Base-by-base conservation (phyloP, 2,888 invertebrate genomes). In the Campoplex nolae region DNA sequence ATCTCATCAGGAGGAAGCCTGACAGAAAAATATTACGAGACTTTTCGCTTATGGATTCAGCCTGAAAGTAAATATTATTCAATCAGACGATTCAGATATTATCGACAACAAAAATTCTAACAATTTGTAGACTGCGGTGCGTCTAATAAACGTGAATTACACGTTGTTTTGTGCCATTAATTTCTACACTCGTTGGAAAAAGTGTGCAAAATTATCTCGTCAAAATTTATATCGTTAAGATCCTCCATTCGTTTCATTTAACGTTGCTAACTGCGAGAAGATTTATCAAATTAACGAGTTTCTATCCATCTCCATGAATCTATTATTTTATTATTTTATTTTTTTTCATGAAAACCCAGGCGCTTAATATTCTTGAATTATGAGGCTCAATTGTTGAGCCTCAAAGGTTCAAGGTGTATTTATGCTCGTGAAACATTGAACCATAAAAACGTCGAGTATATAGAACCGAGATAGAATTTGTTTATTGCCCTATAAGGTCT, bases 401-500 rank as follows among this genome's bases (percentile, higher is more conserved):
- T n/a, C n/a, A n/a, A n/a, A 51, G 48, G 32, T 51, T 7, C 18
- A 9, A 51, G 35, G 35, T 70, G 45, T 42, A 70, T 35, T 51
- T 73, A 35, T 18, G 28, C 79, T 70, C 42, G 54, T 56, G 58
- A 79, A 71, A 62, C n/a, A 42, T 32, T 58, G 45, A 45, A 45
- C n/a, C 18, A 71, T 45, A 79, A 58, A 78, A 79, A 48, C 45
- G 32, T 79, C 45, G 18, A 78, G 68, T 56, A 42, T 11, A 38
- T 4, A 16, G 23, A 23, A 18, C 48, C 18, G 8, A 42, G 28
- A 23, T 23, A 18, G 58, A 35, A 68, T 78, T 78, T 70, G 28
- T 78, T 68, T 56, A 78, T 42, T 16, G 78, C 68, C 42, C 67
- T 48, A 65, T 65, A 65, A 76, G 76, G 65, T 67, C 65, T 56